phyloP scores from a whole-genome alignment of 2,888 invertebrate species.

The Drosophila quinaria region DNA sequence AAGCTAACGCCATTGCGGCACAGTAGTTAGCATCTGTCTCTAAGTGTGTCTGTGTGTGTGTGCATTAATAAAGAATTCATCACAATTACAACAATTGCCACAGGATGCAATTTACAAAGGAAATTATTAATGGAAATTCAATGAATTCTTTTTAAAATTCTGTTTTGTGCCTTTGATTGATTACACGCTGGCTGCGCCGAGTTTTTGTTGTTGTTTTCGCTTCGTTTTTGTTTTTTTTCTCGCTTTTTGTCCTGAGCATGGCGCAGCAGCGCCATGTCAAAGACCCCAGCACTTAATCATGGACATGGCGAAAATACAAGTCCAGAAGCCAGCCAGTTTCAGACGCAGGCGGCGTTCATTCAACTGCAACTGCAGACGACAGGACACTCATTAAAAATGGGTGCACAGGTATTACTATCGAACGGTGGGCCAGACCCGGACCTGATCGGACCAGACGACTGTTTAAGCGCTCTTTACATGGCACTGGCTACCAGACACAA shows the following conservation, averaged over 20 bases:
- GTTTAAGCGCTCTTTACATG: slow-evolving; percentile 75
- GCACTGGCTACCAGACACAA: slow-evolving; percentile 17
- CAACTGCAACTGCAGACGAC: slow-evolving; percentile 83
- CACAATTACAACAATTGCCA: slow-evolving; percentile 82
- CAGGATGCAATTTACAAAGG: slow-evolving; percentile 79
- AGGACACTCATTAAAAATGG: slow-evolving; percentile 83
- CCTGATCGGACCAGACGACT: slow-evolving; percentile 31
- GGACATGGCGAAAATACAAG: slow-evolving; percentile 63
- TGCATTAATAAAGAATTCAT: slow-evolving; percentile 78
- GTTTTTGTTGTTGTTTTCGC: background rate
- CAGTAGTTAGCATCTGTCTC: slow-evolving; percentile 20
- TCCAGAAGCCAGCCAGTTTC: slow-evolving; percentile 64
- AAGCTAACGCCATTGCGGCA: slow-evolving; percentile 61
- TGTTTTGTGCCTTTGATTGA: slow-evolving; percentile 75
- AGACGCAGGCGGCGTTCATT: slow-evolving; percentile 74
- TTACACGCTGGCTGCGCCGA: slow-evolving; percentile 53
- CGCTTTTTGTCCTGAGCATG: slow-evolving; percentile 25
- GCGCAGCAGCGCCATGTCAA: slow-evolving; percentile 74
- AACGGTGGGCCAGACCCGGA: slow-evolving; percentile 21
- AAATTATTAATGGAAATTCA: slow-evolving; percentile 84
- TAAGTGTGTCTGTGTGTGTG: slow-evolving; percentile 13
- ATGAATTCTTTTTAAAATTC: slow-evolving; percentile 81
- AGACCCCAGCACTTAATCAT: slow-evolving; percentile 78
- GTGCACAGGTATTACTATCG: slow-evolving; percentile 69
- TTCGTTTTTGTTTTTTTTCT: slow-evolving; percentile 6